These are phyloP conservation scores for Crocodylus rhombifer DNA, from an alignment of 2,797 vertebrate species.

Conservation along the genomic window DNA sequence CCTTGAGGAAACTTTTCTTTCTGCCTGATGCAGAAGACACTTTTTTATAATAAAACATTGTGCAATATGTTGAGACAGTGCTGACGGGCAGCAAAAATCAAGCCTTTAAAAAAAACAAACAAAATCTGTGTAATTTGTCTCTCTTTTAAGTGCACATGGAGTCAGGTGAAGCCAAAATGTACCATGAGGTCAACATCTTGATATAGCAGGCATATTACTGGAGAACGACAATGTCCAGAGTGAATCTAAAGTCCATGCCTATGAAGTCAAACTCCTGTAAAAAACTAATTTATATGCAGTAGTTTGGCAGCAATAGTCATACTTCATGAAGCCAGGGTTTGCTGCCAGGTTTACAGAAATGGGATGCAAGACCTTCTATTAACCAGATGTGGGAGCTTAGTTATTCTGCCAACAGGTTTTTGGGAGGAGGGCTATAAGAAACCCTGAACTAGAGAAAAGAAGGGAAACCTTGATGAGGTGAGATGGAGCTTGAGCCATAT, in stretches of 20 bases:
- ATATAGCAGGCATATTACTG: background rate
- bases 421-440: background rate
- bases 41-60: slow-evolving; percentile 81
- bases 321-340: background rate
- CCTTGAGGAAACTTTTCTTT: slow-evolving; percentile 59
- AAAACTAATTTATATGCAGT: background rate
- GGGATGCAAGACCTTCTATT: background rate
- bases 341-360: background rate
- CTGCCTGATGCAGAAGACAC: slow-evolving; percentile 74
- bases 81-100: slow-evolving; percentile 62
- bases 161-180: slow-evolving; percentile 6
- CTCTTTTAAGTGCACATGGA: slow-evolving; percentile 41
- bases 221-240: background rate
- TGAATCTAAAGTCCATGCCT: background rate
- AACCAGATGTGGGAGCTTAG: background rate
- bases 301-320: background rate
- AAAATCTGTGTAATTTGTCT: slow-evolving; percentile 53
- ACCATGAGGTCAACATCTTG: background rate
- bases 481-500: background rate
- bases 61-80: slow-evolving; percentile 82
- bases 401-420: background rate
- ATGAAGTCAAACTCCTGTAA: background rate
- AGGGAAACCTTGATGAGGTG: background rate
- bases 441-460: background rate
- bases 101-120: slow-evolving; percentile 49